Conservation (phyloP, 2,113 vertebrate species). For the Misgurnus anguillicaudatus region DNA sequence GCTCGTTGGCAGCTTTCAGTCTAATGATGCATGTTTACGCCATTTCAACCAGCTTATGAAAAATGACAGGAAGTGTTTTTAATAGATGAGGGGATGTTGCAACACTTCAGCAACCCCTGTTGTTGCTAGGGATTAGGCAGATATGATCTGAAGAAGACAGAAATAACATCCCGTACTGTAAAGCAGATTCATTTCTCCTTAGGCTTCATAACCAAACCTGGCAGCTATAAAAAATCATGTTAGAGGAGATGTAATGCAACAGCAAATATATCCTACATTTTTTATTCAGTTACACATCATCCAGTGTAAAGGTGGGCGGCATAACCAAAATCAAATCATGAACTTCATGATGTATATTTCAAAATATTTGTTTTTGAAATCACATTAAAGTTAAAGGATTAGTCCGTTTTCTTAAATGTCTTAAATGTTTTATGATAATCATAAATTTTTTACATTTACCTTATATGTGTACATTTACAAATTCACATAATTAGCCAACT, state of each 20-base stretch:
- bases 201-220: conserved; percentile 32
- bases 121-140: conserved; percentile 58
- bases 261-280: conserved; percentile 36
- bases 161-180: conserved; percentile 48
- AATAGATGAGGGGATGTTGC: conserved; percentile 59
- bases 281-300: conserved; percentile 17
- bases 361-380: too few species aligned
- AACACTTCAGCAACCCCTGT: conserved; percentile 58
- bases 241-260: conserved; percentile 49
- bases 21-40: conserved; percentile 57
- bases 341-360: too few species aligned
- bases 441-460: too few species aligned
- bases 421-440: too few species aligned
- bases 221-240: conserved; percentile 44
- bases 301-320: too few species aligned
- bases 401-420: too few species aligned
- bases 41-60: conserved; percentile 54
- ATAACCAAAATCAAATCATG: too few species aligned
- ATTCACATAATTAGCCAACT: too few species aligned
- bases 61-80: conserved; percentile 47
- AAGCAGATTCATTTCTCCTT: conserved; percentile 42
- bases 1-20: conserved; percentile 46
- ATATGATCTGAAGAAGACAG: conserved; percentile 56
- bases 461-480: too few species aligned
- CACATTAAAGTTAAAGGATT: too few species aligned